Percentiles rank a stretch among this genome's conserved stretches.
These are phyloP conservation scores for Ischnura elegans DNA, from an alignment of 2,888 invertebrate species.

Conservation along the genomic window DNA sequence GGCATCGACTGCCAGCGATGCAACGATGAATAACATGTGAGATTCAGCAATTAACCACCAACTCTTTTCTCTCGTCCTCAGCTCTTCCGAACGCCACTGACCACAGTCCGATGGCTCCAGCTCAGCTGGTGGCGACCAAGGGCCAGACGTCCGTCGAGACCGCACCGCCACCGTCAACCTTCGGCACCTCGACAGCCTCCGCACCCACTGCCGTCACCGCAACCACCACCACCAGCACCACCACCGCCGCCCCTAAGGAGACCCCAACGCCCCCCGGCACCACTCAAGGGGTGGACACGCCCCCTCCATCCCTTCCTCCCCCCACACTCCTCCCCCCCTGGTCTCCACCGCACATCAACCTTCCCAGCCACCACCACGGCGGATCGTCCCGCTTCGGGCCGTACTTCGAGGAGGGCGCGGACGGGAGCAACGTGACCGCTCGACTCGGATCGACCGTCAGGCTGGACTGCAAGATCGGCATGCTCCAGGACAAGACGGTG, in stretches of 20 bases:
- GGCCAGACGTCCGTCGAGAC: background rate
- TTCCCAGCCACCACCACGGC: conserved; percentile 72
- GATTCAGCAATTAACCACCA: background rate
- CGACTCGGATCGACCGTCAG: conserved; percentile 81
- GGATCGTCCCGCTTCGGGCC: conserved; percentile 78
- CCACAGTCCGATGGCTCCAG: conserved; percentile 46
- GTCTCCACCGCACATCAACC: background rate
- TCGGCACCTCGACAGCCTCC: conserved; percentile 2
- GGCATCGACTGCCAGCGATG: too few relatives aligned
- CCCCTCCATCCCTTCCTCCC: background rate
- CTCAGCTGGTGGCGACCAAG: conserved; percentile 52
- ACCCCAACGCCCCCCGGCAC: background rate
- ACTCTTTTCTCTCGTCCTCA: background rate
- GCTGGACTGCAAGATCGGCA: conserved; percentile 82
- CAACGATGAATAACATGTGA: too few relatives aligned
- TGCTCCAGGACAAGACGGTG: conserved; percentile 82
- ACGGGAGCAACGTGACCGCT: conserved; percentile 80
- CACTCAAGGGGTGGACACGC: background rate
- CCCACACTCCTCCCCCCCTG: conserved; percentile 48
- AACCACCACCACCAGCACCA: background rate
- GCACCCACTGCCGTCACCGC: background rate
- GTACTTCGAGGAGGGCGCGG: conserved; percentile 82
- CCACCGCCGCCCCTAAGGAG: background rate
- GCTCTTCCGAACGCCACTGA: background rate
- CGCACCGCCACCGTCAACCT: background rate